phyloP scores from a whole-genome alignment of 2,888 invertebrate species.

The Drosophila paranaensis region DNA sequence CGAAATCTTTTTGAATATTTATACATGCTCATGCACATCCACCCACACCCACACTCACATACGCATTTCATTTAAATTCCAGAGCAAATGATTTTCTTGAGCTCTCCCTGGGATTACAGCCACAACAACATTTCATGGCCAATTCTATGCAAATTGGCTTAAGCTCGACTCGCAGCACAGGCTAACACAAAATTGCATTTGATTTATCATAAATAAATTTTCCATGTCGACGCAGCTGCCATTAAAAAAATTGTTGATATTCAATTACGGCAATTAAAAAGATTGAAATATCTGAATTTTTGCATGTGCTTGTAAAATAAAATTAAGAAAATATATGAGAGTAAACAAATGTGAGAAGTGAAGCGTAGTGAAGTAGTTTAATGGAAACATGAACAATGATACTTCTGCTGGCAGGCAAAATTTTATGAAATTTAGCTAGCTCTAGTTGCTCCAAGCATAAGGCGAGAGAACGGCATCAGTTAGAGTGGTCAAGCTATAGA shows the following conservation, averaged over 20 bases:
- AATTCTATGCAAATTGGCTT: constrained; percentile 45
- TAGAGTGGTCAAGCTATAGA: no score
- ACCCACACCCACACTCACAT: not conserved
- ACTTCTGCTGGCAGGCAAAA: not conserved
- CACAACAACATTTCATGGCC: constrained; percentile 40
- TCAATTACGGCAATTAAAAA: not conserved
- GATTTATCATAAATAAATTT: not conserved
- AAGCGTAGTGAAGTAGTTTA: not conserved
- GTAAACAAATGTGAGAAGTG: not conserved
- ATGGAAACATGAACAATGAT: not conserved
- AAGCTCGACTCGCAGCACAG: not conserved
- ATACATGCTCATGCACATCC: constrained; percentile 41
- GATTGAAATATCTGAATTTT: not conserved
- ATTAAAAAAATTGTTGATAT: not conserved
- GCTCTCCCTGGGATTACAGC: constrained; percentile 37
- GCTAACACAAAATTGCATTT: constrained; percentile 5
- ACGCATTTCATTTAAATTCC: constrained; percentile 60
- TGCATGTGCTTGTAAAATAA: not conserved
- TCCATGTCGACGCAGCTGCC: not conserved
- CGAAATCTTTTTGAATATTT: constrained; percentile 80
- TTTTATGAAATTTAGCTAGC: not conserved
- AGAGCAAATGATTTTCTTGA: constrained; percentile 53
- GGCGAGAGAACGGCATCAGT: no score
- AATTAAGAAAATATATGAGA: not conserved
- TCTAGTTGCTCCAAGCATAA: no score